A percentile compares a stretch with the other conserved stretches of the same genome.
These are phyloP conservation scores for Actinopyga echinites DNA, from an alignment of 53 echinoderm and acorn worm genomes.

Conservation along the genomic window DNA sequence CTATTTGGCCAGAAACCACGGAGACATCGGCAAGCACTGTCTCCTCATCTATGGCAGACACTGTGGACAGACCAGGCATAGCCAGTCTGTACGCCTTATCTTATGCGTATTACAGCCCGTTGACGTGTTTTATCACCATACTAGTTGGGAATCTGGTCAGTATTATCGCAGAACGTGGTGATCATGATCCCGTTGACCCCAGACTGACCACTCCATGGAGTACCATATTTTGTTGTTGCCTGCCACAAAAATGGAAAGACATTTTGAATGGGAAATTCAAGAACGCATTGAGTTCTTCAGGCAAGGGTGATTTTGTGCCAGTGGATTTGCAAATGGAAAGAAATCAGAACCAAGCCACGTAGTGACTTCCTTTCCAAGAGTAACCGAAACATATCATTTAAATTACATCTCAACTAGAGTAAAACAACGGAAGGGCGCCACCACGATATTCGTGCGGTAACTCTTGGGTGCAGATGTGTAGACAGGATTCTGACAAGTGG, in stretches of 20 bases:
- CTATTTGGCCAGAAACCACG: neutral
- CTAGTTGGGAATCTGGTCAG: conserved; percentile 63
- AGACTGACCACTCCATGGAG: conserved; percentile 6
- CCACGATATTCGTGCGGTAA: too few species aligned
- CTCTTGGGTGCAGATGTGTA: too few species aligned
- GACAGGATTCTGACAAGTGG: too few species aligned
- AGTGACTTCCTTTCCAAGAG: too few species aligned
- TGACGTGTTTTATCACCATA: conserved; percentile 56
- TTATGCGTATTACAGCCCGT: conserved; percentile 64
- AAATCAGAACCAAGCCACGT: too few species aligned
- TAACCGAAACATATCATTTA: too few species aligned
- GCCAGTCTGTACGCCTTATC: conserved; percentile 60
- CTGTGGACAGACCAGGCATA: conserved; percentile 33
- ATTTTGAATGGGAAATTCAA: neutral
- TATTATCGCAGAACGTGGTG: conserved; percentile 26
- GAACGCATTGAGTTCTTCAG: too few species aligned
- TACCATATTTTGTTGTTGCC: neutral
- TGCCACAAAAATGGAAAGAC: neutral
- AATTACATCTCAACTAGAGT: too few species aligned
- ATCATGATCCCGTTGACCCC: neutral
- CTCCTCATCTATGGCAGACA: neutral
- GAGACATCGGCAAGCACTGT: too few species aligned
- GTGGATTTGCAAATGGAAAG: too few species aligned
- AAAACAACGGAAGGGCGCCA: too few species aligned
- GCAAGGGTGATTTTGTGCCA: too few species aligned